A percentile compares a stretch with the other conserved stretches of the same genome.
Conservation (phyloP, 1,140 invertebrate species). For the Epicauta chinensis region DNA sequence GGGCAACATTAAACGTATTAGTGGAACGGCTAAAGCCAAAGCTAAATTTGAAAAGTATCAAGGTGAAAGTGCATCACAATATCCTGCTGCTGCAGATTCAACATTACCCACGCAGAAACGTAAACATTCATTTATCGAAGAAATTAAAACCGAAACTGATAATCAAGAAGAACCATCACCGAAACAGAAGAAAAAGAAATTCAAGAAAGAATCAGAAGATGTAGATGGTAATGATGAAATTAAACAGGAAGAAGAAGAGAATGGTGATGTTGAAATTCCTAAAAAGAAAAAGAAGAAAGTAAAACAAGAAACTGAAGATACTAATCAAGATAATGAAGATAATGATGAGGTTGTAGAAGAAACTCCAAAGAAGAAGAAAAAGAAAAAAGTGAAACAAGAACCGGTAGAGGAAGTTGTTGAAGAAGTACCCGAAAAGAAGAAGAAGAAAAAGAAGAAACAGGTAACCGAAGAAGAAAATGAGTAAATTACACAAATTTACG, state of each 20-base stretch:
- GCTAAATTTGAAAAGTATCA: conserved; percentile 90
- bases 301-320: conserved; percentile 11
- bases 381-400: conserved; percentile 33
- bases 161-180: conserved; percentile 17
- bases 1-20: conserved; percentile 73
- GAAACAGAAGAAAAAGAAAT: conserved; percentile 34
- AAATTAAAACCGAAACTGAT: conserved; percentile 36
- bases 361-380: conserved; percentile 33
- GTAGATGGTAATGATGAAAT: conserved; percentile 20
- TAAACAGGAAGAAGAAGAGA: conserved; percentile 33
- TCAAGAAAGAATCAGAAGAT: conserved; percentile 31
- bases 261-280: no score
- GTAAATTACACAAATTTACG: conserved; percentile 2
- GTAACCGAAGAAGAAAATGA: conserved; percentile 18
- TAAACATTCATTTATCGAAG: conserved; percentile 43
- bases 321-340: conserved; percentile 15
- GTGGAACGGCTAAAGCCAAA: conserved; percentile 80
- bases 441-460: conserved; percentile 34
- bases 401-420: conserved; percentile 16
- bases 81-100: conserved; percentile 54
- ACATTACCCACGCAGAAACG: conserved; percentile 48
- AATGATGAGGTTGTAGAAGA: conserved; percentile 26
- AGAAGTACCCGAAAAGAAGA: conserved; percentile 27
- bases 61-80: conserved; percentile 62
- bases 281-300: conserved; percentile 30